Percentiles rank a stretch among this genome's conserved stretches.
Conservation (phyloP, 92 coral and sea anemone species). For the Heteractis magnifica region DNA sequence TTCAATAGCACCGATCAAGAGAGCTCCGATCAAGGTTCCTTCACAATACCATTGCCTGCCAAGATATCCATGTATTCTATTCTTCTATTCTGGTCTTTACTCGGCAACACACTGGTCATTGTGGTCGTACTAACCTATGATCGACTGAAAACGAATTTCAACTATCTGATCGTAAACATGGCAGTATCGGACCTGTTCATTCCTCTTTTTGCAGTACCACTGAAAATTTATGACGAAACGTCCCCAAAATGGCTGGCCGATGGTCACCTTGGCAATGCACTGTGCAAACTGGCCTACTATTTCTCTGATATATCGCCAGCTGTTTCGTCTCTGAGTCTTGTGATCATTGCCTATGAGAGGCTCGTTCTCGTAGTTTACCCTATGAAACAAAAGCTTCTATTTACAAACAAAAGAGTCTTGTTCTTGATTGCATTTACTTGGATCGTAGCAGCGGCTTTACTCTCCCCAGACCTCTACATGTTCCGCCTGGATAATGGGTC, state of each 20-base stretch:
- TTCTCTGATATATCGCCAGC: conserved; percentile 15
- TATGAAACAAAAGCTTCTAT: not conserved
- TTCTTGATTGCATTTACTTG: conserved; percentile 6
- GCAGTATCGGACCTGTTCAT: conserved; percentile 22
- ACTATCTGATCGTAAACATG: conserved; percentile 18
- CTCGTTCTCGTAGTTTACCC: conserved; percentile 13
- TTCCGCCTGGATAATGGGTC: not conserved
- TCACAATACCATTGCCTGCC: not conserved
- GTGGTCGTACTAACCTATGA: not conserved
- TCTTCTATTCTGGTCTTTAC: conserved; percentile 26
- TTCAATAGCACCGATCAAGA: not conserved
- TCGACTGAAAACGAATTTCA: conserved; percentile 8
- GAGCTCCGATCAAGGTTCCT: too few species aligned
- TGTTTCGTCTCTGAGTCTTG: conserved; percentile 6
- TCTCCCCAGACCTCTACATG: not conserved
- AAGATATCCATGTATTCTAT: conserved; percentile 11
- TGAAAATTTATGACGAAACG: not conserved
- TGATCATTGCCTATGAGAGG: conserved; percentile 19
- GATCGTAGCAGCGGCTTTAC: not conserved
- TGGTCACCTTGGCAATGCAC: conserved; percentile 15
- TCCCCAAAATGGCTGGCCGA: not conserved
- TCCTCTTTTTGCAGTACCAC: conserved; percentile 12
- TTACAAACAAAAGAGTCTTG: not conserved
- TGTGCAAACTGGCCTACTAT: conserved; percentile 7
- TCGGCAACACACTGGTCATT: conserved; percentile 21